Evolutionary conservation across 2,797 vertebrate species (phyloP), one percentile per base, ranked within the genome.

Genomic region (Tinamus major): DNA sequence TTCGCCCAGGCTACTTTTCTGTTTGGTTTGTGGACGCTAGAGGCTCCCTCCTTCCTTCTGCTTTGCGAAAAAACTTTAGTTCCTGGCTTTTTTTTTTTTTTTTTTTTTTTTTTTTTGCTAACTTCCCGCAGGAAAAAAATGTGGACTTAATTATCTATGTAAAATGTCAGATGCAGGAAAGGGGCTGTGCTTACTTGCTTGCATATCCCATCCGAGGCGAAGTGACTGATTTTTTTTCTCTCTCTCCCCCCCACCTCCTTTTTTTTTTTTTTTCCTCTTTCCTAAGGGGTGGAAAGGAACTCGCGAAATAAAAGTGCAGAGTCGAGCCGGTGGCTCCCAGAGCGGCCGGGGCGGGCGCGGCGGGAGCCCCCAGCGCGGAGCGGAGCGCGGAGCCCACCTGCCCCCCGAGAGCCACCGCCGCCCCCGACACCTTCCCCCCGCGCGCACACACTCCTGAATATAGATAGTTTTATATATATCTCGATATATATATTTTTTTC

Each of bases 171-270:
- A 96, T 97, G 97, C 97, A 98, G 97, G 97, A 98, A 98, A 97
- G 98, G 98, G 99, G 98, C 97, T 96, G 98, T 98, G 96, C 98
- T 98, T 98, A 96, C 98, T 98, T 98, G 95, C 98, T 98, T 98
- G 96, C 85, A 96, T 96, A 97, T 97, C 97, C 96, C 97, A 94
- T 96, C 96, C 76, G 94, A 97, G 91, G 95, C 97, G 95, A 94
- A 97, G 94, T 93, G 95, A 97, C 97, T 95, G 94, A 96, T 94
- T 96, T 92, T 82, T 58, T 33, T 31, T 59, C 75, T 62, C 21
- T 42, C 41, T 29, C 51, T 9, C 51, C 13, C 49, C 13, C 51
- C 14, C 51, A 13, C 13, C 31, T 18, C 24, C 55, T 56, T 91
- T 94, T 88, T 89, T 83, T 55, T 48, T 39, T 83, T 79, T 62